phyloP scores from a whole-genome alignment of 2,797 vertebrate genomes.

The Trachops cirrhosus region DNA sequence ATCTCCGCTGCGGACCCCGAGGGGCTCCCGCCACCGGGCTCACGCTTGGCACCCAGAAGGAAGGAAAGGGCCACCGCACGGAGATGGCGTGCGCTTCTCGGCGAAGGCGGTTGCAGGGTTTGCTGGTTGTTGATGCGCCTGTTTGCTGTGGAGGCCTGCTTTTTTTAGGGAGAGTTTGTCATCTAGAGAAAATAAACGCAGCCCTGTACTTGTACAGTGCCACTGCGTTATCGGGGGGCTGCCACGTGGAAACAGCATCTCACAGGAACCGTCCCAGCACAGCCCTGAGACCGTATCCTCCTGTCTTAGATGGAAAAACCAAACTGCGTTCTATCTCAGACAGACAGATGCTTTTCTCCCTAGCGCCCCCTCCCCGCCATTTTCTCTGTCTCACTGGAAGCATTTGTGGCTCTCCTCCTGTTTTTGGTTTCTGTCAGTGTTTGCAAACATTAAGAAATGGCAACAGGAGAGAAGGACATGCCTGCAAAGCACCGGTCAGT shows the following conservation, averaged over 20 bases:
- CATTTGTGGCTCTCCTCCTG: not conserved
- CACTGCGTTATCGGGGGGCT: not conserved
- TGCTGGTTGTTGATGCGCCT: not conserved
- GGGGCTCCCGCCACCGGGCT: not conserved
- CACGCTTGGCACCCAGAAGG: not conserved
- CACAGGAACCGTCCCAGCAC: not conserved
- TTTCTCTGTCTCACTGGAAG: not conserved
- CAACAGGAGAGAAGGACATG: not conserved
- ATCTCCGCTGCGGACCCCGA: rapidly evolving
- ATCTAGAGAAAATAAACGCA: not conserved
- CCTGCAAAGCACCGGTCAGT: not conserved
- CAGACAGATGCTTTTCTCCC: not conserved
- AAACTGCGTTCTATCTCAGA: not conserved
- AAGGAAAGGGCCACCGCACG: rapidly evolving
- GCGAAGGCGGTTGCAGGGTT: not conserved
- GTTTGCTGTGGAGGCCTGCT: not conserved
- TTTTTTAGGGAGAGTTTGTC: not conserved
- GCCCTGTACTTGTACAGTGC: not conserved
- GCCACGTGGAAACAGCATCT: not conserved
- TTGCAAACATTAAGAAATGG: not conserved
- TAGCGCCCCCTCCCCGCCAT: not conserved
- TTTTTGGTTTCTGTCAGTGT: not conserved
- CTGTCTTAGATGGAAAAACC: not conserved
- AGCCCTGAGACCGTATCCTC: not conserved
- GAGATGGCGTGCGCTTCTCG: not conserved